Percentiles rank a stretch among this genome's conserved stretches.
These are phyloP conservation scores for Clitarchus hookeri DNA, from an alignment of 2,888 invertebrate genomes.

Conservation along the genomic window DNA sequence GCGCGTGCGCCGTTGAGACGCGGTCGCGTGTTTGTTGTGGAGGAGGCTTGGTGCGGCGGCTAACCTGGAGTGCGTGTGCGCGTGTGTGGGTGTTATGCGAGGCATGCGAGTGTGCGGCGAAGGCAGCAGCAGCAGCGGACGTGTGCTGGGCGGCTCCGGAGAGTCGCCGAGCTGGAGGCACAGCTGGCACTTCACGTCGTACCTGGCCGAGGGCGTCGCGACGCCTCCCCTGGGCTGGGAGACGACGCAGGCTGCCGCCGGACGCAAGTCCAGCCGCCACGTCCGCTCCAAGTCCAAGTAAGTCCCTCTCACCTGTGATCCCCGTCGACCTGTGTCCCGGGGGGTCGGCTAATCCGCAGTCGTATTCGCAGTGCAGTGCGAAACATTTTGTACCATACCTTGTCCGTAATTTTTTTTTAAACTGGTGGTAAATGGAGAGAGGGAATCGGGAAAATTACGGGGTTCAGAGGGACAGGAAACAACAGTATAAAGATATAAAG, in stretches of 20 bases:
- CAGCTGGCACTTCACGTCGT: slow-evolving; percentile 54
- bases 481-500: too few relatives aligned
- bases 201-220: slow-evolving; percentile 47
- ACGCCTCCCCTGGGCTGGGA: slow-evolving; percentile 42
- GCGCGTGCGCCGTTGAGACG: neutral
- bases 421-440: too few relatives aligned
- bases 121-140: slow-evolving; percentile 42
- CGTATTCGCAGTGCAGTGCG: too few relatives aligned
- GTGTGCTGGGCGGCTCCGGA: slow-evolving; percentile 49
- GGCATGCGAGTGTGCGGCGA: slow-evolving; percentile 50
- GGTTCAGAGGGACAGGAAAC: too few relatives aligned
- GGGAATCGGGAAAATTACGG: too few relatives aligned
- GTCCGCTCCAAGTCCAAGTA: slow-evolving; percentile 24
- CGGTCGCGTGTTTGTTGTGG: neutral
- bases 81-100: slow-evolving; percentile 35
- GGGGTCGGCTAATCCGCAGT: too few relatives aligned
- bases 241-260: neutral
- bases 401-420: too few relatives aligned
- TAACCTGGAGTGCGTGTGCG: slow-evolving; percentile 41
- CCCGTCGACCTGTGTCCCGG: too few relatives aligned
- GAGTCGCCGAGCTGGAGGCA: slow-evolving; percentile 51
- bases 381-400: too few relatives aligned
- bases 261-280: neutral
- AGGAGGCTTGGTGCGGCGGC: neutral
- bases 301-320: too few relatives aligned